A percentile compares a stretch with the other conserved stretches of the same genome.
These are phyloP conservation scores for Trigoniulus corallinus DNA, from an alignment of 1,140 invertebrate species.

Conservation along the genomic window DNA sequence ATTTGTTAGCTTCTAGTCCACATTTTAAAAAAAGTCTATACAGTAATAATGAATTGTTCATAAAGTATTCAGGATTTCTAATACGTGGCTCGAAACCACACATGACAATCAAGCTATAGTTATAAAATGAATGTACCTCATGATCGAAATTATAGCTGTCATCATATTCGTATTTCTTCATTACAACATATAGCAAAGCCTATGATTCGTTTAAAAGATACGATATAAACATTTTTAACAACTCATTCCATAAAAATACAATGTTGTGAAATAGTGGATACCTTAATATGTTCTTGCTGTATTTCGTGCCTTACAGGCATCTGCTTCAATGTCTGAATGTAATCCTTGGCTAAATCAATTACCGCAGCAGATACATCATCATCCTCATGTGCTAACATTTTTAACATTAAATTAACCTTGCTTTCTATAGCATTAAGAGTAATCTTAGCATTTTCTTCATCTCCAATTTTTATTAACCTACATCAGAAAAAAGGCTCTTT, in stretches of 20 bases:
- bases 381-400: constrained; percentile 35
- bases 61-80: too few species aligned
- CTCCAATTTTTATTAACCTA: constrained; percentile 24
- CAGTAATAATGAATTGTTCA: too few species aligned
- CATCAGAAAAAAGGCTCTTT: constrained; percentile 9
- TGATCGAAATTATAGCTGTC: constrained; percentile 35
- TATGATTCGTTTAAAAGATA: constrained; percentile 22
- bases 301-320: constrained; percentile 17
- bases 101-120: too few species aligned
- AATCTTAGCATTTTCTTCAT: constrained; percentile 19
- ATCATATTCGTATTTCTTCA: constrained; percentile 38
- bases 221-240: not conserved
- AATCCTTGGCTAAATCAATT: constrained; percentile 34
- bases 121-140: constrained; percentile 21
- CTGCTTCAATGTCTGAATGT: constrained; percentile 32
- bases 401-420: constrained; percentile 33
- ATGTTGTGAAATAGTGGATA: constrained; percentile 11
- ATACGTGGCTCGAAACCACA: too few species aligned
- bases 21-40: too few species aligned
- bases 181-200: constrained; percentile 30
- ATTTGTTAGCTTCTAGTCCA: too few species aligned
- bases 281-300: constrained; percentile 27
- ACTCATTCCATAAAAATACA: constrained; percentile 11
- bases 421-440: constrained; percentile 28
- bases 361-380: constrained; percentile 37